Evolutionary conservation across 1,140 invertebrate species (phyloP).

Genomic region (Spodoptera frugiperda): DNA sequence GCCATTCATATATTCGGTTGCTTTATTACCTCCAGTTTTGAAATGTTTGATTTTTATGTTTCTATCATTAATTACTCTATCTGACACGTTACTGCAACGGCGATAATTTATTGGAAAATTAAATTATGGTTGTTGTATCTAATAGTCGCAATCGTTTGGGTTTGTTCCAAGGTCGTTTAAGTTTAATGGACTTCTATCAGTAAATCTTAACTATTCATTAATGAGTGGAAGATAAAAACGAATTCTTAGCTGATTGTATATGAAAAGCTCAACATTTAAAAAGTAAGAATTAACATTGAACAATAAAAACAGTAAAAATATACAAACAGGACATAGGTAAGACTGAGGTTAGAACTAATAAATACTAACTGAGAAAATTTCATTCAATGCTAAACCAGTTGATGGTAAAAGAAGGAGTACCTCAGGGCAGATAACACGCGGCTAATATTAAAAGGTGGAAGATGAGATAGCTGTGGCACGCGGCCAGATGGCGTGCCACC

Average conservation of each 20-base stretch:
- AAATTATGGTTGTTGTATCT: no score
- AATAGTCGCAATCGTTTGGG: no score
- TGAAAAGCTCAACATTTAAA: no score
- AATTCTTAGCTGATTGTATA: no score
- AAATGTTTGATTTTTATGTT: background rate
- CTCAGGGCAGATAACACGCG: constrained; percentile 23
- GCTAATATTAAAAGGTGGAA: constrained; percentile 40
- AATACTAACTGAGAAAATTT: constrained; percentile 9
- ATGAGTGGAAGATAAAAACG: no score
- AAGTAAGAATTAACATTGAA: background rate
- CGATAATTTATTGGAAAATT: no score
- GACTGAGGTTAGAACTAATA: background rate
- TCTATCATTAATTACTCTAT: background rate
- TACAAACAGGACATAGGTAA: background rate
- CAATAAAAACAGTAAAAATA: background rate
- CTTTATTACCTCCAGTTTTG: background rate
- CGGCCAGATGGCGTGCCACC: constrained; percentile 42
- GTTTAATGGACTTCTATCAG: no score
- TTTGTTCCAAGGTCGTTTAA: no score
- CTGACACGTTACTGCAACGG: no score
- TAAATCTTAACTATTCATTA: no score
- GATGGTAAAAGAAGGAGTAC: constrained; percentile 7
- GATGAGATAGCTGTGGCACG: constrained; percentile 32
- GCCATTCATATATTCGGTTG: background rate
- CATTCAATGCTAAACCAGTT: constrained; percentile 37